These are phyloP conservation scores for Pristionchus japonicus DNA, from an alignment of 2,888 invertebrate genomes.

Conservation along the genomic window DNA sequence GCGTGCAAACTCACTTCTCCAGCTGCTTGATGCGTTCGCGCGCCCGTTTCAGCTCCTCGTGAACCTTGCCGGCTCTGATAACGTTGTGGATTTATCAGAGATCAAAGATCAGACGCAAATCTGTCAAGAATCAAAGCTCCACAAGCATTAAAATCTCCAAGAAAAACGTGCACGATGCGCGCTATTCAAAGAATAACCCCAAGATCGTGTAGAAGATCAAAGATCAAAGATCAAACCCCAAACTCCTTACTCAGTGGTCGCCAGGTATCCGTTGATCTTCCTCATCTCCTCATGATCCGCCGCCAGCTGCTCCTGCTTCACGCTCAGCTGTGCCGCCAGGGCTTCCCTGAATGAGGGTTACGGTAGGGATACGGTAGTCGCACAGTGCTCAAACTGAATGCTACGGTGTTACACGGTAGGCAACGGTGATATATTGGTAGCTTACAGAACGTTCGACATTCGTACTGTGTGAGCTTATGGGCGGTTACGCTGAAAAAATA, in stretches of 20 bases:
- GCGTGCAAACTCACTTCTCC: neutral
- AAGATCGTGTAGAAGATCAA: too few relatives aligned
- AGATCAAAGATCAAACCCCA: neutral
- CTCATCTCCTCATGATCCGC: neutral
- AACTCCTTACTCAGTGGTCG: neutral
- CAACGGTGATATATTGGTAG: too few relatives aligned
- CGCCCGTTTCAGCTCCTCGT: neutral
- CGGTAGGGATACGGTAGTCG: too few relatives aligned
- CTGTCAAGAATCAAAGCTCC: too few relatives aligned
- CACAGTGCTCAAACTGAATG: too few relatives aligned
- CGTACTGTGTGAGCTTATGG: too few relatives aligned
- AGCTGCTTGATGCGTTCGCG: neutral
- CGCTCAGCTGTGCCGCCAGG: neutral
- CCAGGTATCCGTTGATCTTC: constrained; percentile 13
- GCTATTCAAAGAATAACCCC: too few relatives aligned
- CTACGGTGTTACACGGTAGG: too few relatives aligned
- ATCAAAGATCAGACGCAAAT: neutral
- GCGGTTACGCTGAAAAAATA: too few relatives aligned
- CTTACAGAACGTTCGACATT: too few relatives aligned
- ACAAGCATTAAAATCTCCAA: too few relatives aligned
- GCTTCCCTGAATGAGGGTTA: neutral
- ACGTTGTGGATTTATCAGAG: neutral
- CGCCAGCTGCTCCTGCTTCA: neutral
- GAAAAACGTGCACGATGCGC: too few relatives aligned
- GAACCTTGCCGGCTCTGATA: neutral